A percentile compares a stretch with the other conserved stretches of the same genome.
phyloP scores from a whole-genome alignment of 2,888 invertebrate species.

The Chesias legatella region DNA sequence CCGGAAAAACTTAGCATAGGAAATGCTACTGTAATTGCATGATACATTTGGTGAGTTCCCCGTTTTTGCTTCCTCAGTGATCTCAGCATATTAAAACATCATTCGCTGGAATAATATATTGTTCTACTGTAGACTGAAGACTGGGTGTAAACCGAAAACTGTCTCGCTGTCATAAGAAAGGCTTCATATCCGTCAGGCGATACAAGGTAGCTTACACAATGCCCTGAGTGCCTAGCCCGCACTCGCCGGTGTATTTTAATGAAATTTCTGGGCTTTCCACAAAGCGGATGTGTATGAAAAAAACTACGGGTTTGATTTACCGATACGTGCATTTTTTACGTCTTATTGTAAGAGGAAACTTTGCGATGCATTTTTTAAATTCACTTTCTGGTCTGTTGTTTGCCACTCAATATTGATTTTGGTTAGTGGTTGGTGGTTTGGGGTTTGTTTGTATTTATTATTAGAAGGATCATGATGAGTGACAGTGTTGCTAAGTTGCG shows the following conservation, averaged over 20 bases:
- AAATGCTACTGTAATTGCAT: too few species aligned
- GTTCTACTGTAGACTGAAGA: too few species aligned
- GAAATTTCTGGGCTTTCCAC: slow-evolving; percentile 68
- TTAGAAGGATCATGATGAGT: too few species aligned
- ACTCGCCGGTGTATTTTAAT: slow-evolving; percentile 53
- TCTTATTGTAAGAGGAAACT: slow-evolving; percentile 32
- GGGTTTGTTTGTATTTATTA: too few species aligned
- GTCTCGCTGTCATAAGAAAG: slow-evolving; percentile 1
- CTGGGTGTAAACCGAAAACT: background rate
- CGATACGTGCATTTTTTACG: slow-evolving; percentile 40
- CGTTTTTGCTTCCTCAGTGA: too few species aligned
- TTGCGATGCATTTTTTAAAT: slow-evolving; percentile 29
- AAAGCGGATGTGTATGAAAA: slow-evolving; percentile 61
- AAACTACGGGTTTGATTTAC: slow-evolving; percentile 49
- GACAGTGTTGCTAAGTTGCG: too few species aligned
- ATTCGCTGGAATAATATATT: too few species aligned
- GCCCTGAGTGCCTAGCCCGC: slow-evolving; percentile 4
- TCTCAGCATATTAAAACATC: too few species aligned
- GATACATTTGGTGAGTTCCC: too few species aligned
- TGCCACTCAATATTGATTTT: slow-evolving; percentile 8
- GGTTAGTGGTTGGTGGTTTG: too few species aligned
- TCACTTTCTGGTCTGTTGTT: slow-evolving; percentile 20
- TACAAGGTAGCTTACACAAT: slow-evolving; percentile 28
- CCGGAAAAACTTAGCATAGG: too few species aligned
- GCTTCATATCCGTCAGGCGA: slow-evolving; percentile 31